Conservation (phyloP, 2,113 vertebrate species). For the Sylvia atricapilla region DNA sequence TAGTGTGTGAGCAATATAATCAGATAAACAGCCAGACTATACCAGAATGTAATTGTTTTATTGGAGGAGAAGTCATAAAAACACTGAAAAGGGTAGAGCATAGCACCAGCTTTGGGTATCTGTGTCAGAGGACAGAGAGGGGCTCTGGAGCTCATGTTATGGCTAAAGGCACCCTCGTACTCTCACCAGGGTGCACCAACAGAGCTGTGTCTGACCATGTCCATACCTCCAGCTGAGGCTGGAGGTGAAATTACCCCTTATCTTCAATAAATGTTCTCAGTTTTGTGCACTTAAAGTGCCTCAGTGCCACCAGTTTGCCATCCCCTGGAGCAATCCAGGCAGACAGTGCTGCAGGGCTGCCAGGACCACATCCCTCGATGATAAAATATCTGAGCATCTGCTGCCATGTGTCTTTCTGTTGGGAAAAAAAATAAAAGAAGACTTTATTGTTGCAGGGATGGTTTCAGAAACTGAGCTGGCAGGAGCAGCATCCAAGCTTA, state of each 20-base stretch:
- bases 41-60: neutral
- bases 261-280: neutral
- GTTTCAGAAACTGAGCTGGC: constrained; percentile 23
- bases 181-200: neutral
- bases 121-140: neutral
- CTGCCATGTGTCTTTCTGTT: neutral
- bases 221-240: neutral
- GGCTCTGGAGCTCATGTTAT: neutral
- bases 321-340: neutral
- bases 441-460: constrained; percentile 26
- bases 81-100: neutral
- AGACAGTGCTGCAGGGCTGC: neutral
- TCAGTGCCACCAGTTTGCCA: neutral
- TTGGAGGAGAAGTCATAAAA: neutral
- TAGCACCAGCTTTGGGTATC: neutral
- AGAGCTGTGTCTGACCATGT: neutral
- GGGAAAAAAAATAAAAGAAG: neutral
- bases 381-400: neutral
- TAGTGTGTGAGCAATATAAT: neutral
- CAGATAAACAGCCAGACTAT: neutral
- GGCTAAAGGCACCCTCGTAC: neutral
- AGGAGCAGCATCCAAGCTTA: constrained; percentile 35
- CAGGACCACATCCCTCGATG: neutral
- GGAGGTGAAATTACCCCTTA: neutral
- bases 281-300: neutral